phyloP scores from a whole-genome alignment of 2,888 invertebrate species.

The Megaustenia siamemsis region DNA sequence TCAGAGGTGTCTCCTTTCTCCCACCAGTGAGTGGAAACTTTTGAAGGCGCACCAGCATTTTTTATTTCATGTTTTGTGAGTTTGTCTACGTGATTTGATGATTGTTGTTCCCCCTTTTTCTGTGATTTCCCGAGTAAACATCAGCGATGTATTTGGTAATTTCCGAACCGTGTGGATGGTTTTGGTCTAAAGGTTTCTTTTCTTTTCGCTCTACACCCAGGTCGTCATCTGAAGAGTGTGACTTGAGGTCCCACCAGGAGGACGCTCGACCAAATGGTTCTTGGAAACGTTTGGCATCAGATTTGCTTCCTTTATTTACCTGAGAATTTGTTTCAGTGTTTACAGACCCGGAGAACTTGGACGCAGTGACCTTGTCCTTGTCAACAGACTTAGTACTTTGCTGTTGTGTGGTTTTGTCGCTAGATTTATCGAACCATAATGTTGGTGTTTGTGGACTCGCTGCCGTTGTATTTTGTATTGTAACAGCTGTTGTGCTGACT shows the following conservation, averaged over 20 bases:
- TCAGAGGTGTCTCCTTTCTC: conserved; percentile 6
- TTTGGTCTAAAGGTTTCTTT: background rate
- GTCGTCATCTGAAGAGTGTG: background rate
- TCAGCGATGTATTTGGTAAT: background rate
- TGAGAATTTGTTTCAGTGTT: background rate
- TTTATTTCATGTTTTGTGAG: background rate
- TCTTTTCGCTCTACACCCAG: background rate
- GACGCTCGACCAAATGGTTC: background rate
- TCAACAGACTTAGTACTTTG: background rate
- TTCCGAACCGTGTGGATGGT: background rate
- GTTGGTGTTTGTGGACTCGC: background rate
- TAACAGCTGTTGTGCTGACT: background rate
- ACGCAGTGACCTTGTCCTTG: background rate
- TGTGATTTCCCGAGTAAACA: background rate
- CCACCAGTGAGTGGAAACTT: background rate
- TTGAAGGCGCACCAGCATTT: background rate
- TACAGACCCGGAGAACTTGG: background rate
- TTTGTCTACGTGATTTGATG: background rate
- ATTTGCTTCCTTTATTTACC: background rate
- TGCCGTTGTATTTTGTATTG: background rate
- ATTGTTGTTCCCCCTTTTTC: background rate
- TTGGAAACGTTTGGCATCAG: background rate
- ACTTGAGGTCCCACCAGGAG: background rate
- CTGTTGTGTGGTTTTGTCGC: background rate
- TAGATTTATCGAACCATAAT: background rate